These are phyloP conservation scores for Bacillus rossius DNA, from an alignment of 1,140 invertebrate genomes.

Conservation along the genomic window DNA sequence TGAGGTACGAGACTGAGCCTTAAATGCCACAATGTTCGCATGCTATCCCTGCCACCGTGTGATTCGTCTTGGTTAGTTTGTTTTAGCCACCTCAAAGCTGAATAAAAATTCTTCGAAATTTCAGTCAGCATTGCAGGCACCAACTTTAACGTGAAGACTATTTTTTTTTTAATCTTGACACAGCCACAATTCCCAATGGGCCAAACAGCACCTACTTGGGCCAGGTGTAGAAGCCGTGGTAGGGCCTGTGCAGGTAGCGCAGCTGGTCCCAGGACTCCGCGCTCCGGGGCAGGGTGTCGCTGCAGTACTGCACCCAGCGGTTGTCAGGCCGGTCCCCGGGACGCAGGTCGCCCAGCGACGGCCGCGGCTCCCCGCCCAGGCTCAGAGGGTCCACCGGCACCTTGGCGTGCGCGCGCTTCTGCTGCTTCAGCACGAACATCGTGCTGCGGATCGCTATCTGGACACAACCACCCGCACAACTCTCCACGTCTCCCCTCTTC, in stretches of 20 bases:
- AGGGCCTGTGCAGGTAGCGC: slow-evolving; percentile 61
- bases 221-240: slow-evolving; percentile 78
- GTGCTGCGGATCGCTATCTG: slow-evolving; percentile 55
- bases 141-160: too few relatives aligned
- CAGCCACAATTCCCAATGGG: too few relatives aligned
- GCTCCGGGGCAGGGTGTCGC: slow-evolving; percentile 49
- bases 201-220: slow-evolving; percentile 54
- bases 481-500: too few relatives aligned
- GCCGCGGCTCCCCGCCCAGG: slow-evolving; percentile 22
- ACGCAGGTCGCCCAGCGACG: slow-evolving; percentile 38
- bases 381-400: slow-evolving; percentile 46
- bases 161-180: too few relatives aligned
- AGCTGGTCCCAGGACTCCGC: slow-evolving; percentile 68
- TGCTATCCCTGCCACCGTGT: too few relatives aligned
- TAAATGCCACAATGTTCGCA: too few relatives aligned
- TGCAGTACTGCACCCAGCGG: slow-evolving; percentile 66
- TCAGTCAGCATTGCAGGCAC: too few relatives aligned
- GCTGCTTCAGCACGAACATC: slow-evolving; percentile 66
- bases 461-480: slow-evolving; percentile 17
- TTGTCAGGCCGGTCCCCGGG: slow-evolving; percentile 61
- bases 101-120: too few relatives aligned
- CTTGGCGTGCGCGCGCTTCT: slow-evolving; percentile 64
- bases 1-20: too few relatives aligned
- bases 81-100: too few relatives aligned
- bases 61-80: too few relatives aligned